Evolutionary conservation across 2,113 vertebrate species (phyloP).

Genomic region (Rhinogobius similis): DNA sequence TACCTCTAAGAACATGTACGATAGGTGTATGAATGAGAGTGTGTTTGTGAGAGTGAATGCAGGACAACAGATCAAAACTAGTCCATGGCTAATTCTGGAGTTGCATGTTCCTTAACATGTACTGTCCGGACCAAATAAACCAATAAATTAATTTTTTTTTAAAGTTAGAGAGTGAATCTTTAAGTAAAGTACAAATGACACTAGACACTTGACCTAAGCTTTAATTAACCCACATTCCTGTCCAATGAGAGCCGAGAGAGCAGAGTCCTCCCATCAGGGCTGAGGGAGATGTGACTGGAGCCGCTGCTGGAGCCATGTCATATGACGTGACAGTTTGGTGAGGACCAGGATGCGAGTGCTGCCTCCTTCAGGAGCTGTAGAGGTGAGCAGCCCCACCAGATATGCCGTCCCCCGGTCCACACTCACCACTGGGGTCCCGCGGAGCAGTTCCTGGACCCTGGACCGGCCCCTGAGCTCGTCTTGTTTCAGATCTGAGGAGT

Average conservation of each 20-base stretch:
- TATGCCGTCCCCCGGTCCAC: slow-evolving; percentile 83
- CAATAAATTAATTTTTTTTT: too few relatives aligned
- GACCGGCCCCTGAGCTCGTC: neutral
- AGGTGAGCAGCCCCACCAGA: slow-evolving; percentile 83
- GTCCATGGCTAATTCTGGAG: too few relatives aligned
- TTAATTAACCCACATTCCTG: neutral
- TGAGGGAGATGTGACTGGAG: slow-evolving; percentile 31
- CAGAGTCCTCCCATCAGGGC: neutral
- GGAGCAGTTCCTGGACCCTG: slow-evolving; percentile 23
- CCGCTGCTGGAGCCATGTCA: slow-evolving; percentile 77
- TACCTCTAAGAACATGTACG: too few relatives aligned
- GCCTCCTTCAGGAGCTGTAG: slow-evolving; percentile 40
- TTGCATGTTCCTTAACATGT: too few relatives aligned
- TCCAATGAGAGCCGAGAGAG: slow-evolving; percentile 15
- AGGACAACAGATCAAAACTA: too few relatives aligned
- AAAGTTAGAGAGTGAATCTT: too few relatives aligned
- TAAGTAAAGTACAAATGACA: neutral
- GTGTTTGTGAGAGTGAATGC: too few relatives aligned
- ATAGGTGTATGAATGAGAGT: too few relatives aligned
- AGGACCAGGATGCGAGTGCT: slow-evolving; percentile 67
- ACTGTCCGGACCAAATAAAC: too few relatives aligned
- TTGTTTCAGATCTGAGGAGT: neutral
- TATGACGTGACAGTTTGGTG: slow-evolving; percentile 85
- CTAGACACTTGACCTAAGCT: neutral
- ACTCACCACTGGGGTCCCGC: slow-evolving; percentile 77